These are phyloP conservation scores for Virgularia gustaviana DNA, from an alignment of 92 coral and sea anemone genomes.

Conservation along the genomic window DNA sequence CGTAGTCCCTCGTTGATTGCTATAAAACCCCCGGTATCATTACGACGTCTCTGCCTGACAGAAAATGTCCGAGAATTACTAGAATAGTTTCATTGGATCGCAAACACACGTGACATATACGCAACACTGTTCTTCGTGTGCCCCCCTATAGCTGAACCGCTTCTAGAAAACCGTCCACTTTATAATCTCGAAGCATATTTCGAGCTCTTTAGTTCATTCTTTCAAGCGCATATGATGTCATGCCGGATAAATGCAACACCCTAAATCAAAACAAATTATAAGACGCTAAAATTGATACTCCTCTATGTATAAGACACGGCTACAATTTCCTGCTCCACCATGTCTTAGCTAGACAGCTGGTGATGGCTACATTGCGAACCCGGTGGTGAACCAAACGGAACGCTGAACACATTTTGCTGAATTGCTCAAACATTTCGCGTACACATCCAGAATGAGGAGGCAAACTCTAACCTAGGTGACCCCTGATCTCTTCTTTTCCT, in stretches of 20 bases:
- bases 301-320: not conserved
- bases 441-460: conserved; percentile 24
- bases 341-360: no score
- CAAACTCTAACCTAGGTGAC: conserved; percentile 44
- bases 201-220: conserved; percentile 37
- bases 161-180: conserved; percentile 26
- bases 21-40: no score
- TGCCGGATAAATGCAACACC: conserved; percentile 34
- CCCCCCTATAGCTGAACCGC: no score
- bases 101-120: no score
- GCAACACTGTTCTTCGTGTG: no score
- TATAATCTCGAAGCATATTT: no score
- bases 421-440: conserved; percentile 23
- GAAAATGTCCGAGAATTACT: no score
- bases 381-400: conserved; percentile 2
- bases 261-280: conserved; percentile 38
- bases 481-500: conserved; percentile 28
- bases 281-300: conserved; percentile 19
- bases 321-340: not conserved
- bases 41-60: no score
- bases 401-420: not conserved
- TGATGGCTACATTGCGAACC: no score
- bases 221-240: conserved; percentile 32
- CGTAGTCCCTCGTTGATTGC: no score
- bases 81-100: no score